These are phyloP conservation scores for Oryzaephilus surinamensis DNA, from an alignment of 1,140 invertebrate genomes.

Conservation along the genomic window DNA sequence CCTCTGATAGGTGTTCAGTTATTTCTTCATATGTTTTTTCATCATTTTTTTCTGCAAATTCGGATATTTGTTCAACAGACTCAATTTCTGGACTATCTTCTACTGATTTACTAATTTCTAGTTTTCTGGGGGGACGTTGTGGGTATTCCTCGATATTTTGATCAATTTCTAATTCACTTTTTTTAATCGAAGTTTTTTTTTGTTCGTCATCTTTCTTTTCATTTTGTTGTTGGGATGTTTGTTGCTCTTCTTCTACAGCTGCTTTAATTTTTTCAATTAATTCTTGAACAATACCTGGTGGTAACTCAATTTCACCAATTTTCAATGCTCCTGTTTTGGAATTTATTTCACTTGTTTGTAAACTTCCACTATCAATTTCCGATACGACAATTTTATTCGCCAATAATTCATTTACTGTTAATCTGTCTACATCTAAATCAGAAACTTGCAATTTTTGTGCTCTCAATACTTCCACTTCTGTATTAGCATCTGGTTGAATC, in stretches of 20 bases:
- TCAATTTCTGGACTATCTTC: too few relatives aligned
- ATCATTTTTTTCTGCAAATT: too few relatives aligned
- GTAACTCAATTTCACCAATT: constrained; percentile 52
- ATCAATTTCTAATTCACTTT: not conserved
- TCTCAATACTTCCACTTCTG: constrained; percentile 35
- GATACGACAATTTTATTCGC: constrained; percentile 67
- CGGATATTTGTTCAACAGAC: too few relatives aligned
- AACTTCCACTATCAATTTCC: constrained; percentile 60
- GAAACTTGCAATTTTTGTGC: constrained; percentile 51
- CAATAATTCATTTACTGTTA: constrained; percentile 64
- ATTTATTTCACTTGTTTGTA: constrained; percentile 56
- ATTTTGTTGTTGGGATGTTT: constrained; percentile 9
- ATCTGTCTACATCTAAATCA: constrained; percentile 64
- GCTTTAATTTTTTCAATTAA: constrained; percentile 35
- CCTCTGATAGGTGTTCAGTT: too few relatives aligned
- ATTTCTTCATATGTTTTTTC: too few relatives aligned
- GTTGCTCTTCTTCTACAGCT: constrained; percentile 6
- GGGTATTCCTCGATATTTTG: not conserved
- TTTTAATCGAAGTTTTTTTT: constrained; percentile 35
- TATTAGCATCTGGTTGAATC: constrained; percentile 10
- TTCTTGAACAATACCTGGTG: constrained; percentile 50
- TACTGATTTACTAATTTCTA: too few relatives aligned
- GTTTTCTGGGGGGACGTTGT: constrained; percentile 5
- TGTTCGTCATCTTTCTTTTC: constrained; percentile 14
- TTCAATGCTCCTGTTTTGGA: constrained; percentile 50